Percentiles rank a stretch among this genome's conserved stretches.
Conservation (phyloP, 2,797 vertebrate species). For the Poeciliopsis turneri region DNA sequence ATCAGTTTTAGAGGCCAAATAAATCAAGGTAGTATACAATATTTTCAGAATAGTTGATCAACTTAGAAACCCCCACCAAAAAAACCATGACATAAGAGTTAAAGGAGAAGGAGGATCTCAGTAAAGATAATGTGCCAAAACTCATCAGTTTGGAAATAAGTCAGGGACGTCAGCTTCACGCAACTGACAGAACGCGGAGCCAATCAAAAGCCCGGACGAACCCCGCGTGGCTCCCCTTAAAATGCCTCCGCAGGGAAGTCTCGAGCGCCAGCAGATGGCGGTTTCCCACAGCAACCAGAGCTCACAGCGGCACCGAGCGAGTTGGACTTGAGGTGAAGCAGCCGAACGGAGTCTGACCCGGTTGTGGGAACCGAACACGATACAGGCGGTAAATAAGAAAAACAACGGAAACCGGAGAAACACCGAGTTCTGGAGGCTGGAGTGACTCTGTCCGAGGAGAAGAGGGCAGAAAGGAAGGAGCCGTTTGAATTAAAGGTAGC, state of each 20-base stretch:
- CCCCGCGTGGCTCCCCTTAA: constrained; percentile 86
- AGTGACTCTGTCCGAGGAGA: constrained; percentile 16
- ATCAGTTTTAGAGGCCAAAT: background rate
- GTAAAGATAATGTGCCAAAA: constrained; percentile 53
- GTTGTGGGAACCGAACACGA: background rate
- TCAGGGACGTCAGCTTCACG: constrained; percentile 46
- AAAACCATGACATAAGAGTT: constrained; percentile 13
- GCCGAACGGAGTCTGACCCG: background rate
- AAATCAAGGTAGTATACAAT: background rate
- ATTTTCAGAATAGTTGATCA: constrained; percentile 22
- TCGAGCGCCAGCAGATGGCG: constrained; percentile 87
- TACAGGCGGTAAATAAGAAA: background rate
- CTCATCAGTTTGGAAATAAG: constrained; percentile 56
- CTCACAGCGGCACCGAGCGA: constrained; percentile 15
- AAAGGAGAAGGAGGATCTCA: background rate
- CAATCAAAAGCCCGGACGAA: constrained; percentile 83
- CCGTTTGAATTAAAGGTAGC: background rate
- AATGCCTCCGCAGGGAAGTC: constrained; percentile 80
- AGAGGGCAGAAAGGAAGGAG: constrained; percentile 6
- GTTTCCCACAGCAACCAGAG: constrained; percentile 63
- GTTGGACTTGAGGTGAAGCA: background rate
- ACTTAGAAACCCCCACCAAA: background rate
- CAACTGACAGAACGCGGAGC: constrained; percentile 87
- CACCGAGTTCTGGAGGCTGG: constrained; percentile 16
- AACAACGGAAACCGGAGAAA: background rate